Base-by-base conservation (phyloP, 2,888 invertebrate species). In the Halictus quadricinctus region DNA sequence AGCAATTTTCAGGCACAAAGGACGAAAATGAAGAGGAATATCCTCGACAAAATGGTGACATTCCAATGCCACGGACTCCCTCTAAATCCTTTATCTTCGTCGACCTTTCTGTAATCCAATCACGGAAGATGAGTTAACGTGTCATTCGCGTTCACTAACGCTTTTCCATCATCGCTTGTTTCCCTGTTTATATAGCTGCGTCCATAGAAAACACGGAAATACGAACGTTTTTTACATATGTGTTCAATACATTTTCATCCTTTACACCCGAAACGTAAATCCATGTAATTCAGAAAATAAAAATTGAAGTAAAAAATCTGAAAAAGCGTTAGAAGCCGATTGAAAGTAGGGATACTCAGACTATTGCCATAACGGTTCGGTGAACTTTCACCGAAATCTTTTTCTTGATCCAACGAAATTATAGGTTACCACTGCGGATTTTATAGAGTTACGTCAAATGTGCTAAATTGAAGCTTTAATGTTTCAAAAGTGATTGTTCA, bases 1-100 rank as follows among this genome's bases (percentile, higher is more conserved):
- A 46, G 25, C 72, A 79, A 84, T 82, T 82, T 70, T 43, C 74
- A 6, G 41, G 12, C 69, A 69, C 41, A 69, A 43, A 41, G 21
- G 43, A 69, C n/a, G 69, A 69, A 69, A 69, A 69, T 41, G 12
- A 69, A 69, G 43, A 21, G 36, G 21, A 41, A 69, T 69, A 69
- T 69, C 41, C 21, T 12, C 41, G 41, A 41, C 36, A 41, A 43
- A 41, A 69, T 69, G 21, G 12, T 41, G 69, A 41, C 69, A 41
- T 41, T 69, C 43, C 21, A 43, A 21, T 36, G 66, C 18, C 21
- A 36, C 69, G 41, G 69, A 21, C 21, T 43, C 8, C 43, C 21
- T 41, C n/a, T n/a, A 41, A 41, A 69, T 69, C 43, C 66, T 66
- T 66, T 36, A 36, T 66, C 29, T 66, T 36, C 66, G 29, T 36